Evolutionary conservation across 2,797 vertebrate genomes (phyloP).

Genomic region (Novumbra hubbsi): DNA sequence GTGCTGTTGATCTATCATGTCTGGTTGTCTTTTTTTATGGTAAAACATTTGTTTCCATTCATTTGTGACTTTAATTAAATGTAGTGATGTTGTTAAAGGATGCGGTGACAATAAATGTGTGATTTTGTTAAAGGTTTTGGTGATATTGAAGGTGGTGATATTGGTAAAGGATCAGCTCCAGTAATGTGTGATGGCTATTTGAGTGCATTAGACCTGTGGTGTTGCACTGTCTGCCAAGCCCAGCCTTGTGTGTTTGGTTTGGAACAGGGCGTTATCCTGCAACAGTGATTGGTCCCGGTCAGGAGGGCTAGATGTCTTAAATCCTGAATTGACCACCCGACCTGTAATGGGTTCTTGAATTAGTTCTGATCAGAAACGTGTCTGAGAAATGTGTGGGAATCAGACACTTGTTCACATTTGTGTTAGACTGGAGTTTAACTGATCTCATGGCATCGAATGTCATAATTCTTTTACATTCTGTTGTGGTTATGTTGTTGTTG

Average conservation of each 20-base stretch:
- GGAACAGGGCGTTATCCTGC: constrained; percentile 25
- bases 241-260: constrained; percentile 14
- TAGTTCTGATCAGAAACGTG: no score
- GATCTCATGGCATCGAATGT: no score
- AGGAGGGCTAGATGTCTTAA: constrained; percentile 34
- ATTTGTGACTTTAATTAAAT: not conserved
- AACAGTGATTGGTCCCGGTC: constrained; percentile 27
- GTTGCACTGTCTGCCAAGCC: constrained; percentile 21
- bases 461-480: no score
- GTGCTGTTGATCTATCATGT: constrained; percentile 43
- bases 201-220: not conserved
- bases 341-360: no score
- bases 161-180: not conserved
- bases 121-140: no score
- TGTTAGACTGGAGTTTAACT: no score
- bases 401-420: no score
- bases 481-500: no score
- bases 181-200: not conserved
- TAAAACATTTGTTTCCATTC: not conserved
- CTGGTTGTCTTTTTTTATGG: not conserved
- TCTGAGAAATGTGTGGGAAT: no score
- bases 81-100: not conserved
- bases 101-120: no score
- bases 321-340: not conserved
- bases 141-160: not conserved